Percentiles rank a stretch among this genome's conserved stretches.
phyloP scores from a whole-genome alignment of 2,888 invertebrate species.

The Choristoneura rosaceana region DNA sequence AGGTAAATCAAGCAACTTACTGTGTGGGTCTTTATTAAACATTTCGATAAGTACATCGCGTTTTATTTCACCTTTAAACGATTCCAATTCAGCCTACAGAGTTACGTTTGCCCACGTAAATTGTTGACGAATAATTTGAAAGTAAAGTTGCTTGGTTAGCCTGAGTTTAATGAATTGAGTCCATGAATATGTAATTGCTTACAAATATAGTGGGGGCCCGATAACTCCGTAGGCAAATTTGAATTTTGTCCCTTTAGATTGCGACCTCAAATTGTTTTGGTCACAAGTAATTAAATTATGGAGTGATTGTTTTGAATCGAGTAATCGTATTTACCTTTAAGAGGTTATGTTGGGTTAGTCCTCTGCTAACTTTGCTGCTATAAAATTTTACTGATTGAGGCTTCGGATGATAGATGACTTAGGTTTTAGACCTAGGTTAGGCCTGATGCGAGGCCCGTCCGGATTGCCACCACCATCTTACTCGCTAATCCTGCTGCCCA shows the following conservation, averaged over 20 bases:
- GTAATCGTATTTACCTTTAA: neutral
- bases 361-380: too few species aligned
- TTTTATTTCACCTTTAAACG: slow-evolving; percentile 71
- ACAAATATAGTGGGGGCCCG: slow-evolving; percentile 52
- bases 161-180: slow-evolving; percentile 58
- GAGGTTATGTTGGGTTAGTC: neutral
- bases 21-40: slow-evolving; percentile 80
- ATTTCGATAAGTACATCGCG: slow-evolving; percentile 60
- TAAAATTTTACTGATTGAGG: neutral
- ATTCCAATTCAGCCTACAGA: slow-evolving; percentile 61
- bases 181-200: slow-evolving; percentile 37
- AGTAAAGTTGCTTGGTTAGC: slow-evolving; percentile 80
- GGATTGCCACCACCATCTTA: too few species aligned
- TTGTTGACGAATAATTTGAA: slow-evolving; percentile 51
- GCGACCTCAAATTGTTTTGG: slow-evolving; percentile 26
- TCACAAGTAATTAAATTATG: slow-evolving; percentile 18
- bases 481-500: too few species aligned
- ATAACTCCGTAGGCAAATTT: slow-evolving; percentile 70
- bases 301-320: slow-evolving; percentile 4
- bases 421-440: too few species aligned
- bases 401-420: too few species aligned
- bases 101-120: slow-evolving; percentile 71
- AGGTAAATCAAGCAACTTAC: slow-evolving; percentile 82
- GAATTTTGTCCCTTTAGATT: slow-evolving; percentile 40
- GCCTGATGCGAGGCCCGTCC: too few species aligned